Base-by-base conservation (phyloP, 2,113 vertebrate genomes). In the Vulpes ferrilata region DNA sequence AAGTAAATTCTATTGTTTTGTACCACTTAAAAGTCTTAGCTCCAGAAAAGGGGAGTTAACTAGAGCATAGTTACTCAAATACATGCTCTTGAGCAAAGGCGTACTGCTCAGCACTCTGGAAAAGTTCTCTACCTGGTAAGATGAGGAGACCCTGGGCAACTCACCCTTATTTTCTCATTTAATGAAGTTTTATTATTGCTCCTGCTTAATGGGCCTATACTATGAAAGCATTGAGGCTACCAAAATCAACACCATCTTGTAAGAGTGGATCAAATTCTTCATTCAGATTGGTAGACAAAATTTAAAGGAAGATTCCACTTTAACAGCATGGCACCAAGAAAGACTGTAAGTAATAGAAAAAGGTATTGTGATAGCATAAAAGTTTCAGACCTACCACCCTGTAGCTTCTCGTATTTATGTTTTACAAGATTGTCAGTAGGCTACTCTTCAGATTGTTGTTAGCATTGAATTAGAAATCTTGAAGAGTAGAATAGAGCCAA, bases 1-100 rank as follows among this genome's bases (percentile, higher is more conserved):
- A 95, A 89, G 64, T 80, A 92, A 78, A 95, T 93, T 92, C 59
- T n/a, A 53, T 80, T 23, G 35, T 71, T 91, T 59, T 55, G 59
- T 69, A 35, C 16, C 22, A 51, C 60, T 93, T 76, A 73, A 82
- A 89, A 93, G 25, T 60, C 15, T 96, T 25, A 22, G 7, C 38
- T 96, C 55, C 35, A 83, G 67, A 74, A 89, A 83, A 90, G 22
- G 73, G 43, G 30, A 84, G 3, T 57, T 35, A 78, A 67, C 38
- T 32, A 82, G 11, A 57, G n/a, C 3, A 78, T 11, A 2, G 7
- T n/a, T 79, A 57, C 15, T 96, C 74, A 9, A 83, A 38, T 8
- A 27, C 38, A 79, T 43, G 43, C 43, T 43, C 43, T 43, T 43
- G 43, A 43, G 43, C 20, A 27, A 7, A 78, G 25, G 55, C 12